A percentile compares a stretch with the other conserved stretches of the same genome.
Evolutionary conservation across 2,113 vertebrate genomes (phyloP).

Genomic region (Poecile atricapillus): DNA sequence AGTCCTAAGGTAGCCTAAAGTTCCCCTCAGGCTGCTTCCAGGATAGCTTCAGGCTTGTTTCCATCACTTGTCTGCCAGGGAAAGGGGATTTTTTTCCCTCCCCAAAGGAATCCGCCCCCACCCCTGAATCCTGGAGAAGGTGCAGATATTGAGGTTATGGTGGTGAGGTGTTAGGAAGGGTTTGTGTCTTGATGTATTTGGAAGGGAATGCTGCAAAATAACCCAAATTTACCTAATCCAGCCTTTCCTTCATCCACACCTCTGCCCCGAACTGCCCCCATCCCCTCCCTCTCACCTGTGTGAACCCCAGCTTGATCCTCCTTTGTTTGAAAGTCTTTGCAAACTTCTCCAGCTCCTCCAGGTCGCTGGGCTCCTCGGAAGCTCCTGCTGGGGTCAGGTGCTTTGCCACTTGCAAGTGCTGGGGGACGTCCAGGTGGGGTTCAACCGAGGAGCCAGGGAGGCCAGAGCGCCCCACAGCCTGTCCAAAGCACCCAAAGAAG

Average conservation of each 20-base stretch:
- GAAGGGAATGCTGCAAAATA: neutral
- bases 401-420: slow-evolving; percentile 88
- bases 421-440: slow-evolving; percentile 85
- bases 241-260: neutral
- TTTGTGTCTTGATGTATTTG: neutral
- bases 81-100: neutral
- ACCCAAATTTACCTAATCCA: neutral
- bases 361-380: slow-evolving; percentile 90
- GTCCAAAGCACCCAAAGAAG: neutral
- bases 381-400: slow-evolving; percentile 76
- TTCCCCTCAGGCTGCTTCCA: neutral
- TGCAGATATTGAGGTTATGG: neutral
- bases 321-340: slow-evolving; percentile 98
- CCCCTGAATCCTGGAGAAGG: neutral
- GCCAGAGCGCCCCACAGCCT: slow-evolving; percentile 87
- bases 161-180: neutral
- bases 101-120: neutral
- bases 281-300: slow-evolving; percentile 78
- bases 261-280: neutral
- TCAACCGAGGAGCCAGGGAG: slow-evolving; percentile 86
- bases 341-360: slow-evolving; percentile 96
- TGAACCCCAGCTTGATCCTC: slow-evolving; percentile 97
- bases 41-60: neutral
- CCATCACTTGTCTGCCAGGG: neutral
- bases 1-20: neutral